Base-by-base conservation (phyloP, 2,888 invertebrate genomes). In the Drosophila borealis region DNA sequence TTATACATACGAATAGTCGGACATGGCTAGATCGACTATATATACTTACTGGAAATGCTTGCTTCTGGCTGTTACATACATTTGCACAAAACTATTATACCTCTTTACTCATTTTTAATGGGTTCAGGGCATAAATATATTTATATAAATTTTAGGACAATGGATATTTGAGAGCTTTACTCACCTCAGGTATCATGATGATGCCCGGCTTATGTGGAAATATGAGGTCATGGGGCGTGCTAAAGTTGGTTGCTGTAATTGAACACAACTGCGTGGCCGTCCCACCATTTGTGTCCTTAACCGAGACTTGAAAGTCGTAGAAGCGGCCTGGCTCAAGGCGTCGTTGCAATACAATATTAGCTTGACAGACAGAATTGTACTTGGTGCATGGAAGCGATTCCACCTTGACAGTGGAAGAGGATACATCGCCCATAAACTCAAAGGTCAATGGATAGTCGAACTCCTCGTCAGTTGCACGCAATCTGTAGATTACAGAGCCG, bases 311-410 rank as follows among this genome's bases (percentile, higher is more conserved):
- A 92, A 97, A 97, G 93, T 97, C 97, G 92, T 97, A 96, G 88
- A 96, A 95, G 69, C 97, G 94, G n/a, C 96, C 96, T 0, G 96
- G 94, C 91, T 96, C 96, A 83, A 98, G 93, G 72, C 95, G 94
- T 83, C 95, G 94, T 77, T 95, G 94, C 74, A 98, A 93, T 76
- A 97, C 94, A 81, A 98, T 95, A 92, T 97, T 97, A 62, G 97
- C 97, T 92, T 97, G 97, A 93, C 97, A 97, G 85, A 97, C 95
- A 55, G 96, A 96, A 93, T 97, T 96, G 93, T 96, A 96, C 78
- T 96, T 94, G 65, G 96, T 96, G 93, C 97, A 97, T 50, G 97
- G 96, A 65, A 97, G 94, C 80, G 96, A 95, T 91, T 97, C 96
- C 74, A 97, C 94, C 81, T 95, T 94, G 75, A 97, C 95, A 89